Evolutionary conservation across 2,797 vertebrate genomes (phyloP).

Genomic region (Sebastes goodei): DNA sequence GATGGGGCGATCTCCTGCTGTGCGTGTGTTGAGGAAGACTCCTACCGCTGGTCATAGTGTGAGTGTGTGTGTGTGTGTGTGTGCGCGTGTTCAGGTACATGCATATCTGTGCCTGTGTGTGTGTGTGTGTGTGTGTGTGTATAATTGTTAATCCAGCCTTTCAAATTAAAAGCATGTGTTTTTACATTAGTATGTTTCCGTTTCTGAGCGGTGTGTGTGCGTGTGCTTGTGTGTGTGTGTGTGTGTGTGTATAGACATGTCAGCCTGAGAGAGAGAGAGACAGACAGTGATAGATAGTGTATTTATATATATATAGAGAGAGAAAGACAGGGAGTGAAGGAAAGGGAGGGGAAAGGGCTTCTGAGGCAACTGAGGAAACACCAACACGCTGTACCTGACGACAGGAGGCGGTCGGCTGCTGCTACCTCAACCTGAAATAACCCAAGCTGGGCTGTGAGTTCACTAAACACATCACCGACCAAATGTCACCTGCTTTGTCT

Average conservation of each 20-base stretch:
- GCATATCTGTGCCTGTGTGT: background rate
- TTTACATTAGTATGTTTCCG: background rate
- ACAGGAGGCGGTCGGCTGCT: conserved; percentile 1
- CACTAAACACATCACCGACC: background rate
- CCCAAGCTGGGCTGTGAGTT: background rate
- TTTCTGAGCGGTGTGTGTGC: background rate
- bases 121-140: conserved; percentile 1
- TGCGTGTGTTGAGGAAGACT: conserved; percentile 60
- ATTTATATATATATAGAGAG: background rate
- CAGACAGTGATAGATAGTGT: background rate
- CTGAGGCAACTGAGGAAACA: conserved; percentile 48
- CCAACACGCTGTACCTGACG: conserved; percentile 14
- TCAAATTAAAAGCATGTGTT: conserved; percentile 5
- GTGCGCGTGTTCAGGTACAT: background rate
- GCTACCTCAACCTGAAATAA: conserved; percentile 41
- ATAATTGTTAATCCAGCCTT: conserved; percentile 1
- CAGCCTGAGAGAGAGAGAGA: background rate
- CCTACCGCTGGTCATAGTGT: conserved; percentile 58
- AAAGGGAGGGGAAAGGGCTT: conserved; percentile 14
- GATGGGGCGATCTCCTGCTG: conserved; percentile 75
- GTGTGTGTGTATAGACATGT: background rate
- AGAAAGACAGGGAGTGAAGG: background rate
- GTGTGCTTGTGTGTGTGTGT: background rate
- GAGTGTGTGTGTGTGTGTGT: conserved; percentile 15
- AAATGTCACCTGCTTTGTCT: background rate